Conservation (phyloP, 2,113 vertebrate genomes). For the Fulica atra region DNA sequence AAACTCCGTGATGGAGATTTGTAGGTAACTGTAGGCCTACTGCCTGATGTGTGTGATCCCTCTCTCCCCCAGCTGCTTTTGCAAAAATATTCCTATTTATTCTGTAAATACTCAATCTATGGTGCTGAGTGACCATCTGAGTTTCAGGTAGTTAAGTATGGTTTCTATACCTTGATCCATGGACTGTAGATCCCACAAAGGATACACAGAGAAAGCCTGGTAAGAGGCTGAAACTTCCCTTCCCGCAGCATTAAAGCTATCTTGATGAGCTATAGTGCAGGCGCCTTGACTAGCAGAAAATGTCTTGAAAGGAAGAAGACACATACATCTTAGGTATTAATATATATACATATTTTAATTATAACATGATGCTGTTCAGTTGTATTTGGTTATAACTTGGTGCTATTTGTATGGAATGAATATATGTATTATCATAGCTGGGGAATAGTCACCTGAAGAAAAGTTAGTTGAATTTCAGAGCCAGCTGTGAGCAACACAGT, state of each 20-base stretch:
- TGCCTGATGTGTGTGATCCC: not conserved
- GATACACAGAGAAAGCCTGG: not conserved
- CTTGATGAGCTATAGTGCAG: not conserved
- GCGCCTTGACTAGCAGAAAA: not conserved
- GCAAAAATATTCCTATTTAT: not conserved
- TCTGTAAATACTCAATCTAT: not conserved
- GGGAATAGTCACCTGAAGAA: conserved; percentile 18
- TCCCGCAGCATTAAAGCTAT: not conserved
- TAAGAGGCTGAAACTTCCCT: conserved; percentile 9
- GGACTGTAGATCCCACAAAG: not conserved
- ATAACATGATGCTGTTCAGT: not conserved
- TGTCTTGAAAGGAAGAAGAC: not conserved
- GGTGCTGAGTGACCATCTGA: not conserved
- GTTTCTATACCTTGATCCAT: not conserved
- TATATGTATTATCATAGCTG: not conserved
- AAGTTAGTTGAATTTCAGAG: not conserved
- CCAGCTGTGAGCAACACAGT: not conserved
- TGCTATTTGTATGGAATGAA: conserved; percentile 13
- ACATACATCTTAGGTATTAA: not conserved
- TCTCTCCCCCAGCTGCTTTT: not conserved
- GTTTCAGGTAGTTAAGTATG: not conserved
- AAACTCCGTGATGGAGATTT: too few relatives aligned
- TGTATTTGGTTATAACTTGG: not conserved
- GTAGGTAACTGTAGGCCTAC: not conserved
- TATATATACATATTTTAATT: not conserved